Conservation (phyloP, 2,888 invertebrate genomes). For the Agonopterix subpropinquella region DNA sequence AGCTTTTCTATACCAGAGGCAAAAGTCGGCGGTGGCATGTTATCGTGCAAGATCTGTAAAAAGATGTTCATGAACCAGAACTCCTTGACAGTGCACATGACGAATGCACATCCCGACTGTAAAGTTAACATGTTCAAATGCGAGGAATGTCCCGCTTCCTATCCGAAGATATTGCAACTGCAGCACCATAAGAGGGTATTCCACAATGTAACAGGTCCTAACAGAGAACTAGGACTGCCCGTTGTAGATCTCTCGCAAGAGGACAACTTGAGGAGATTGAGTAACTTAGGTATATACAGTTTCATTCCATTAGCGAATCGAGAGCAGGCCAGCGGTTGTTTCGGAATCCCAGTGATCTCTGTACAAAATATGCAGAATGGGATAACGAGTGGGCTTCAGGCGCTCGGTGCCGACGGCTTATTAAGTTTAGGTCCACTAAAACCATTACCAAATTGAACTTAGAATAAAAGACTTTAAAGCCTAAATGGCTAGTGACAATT, state of each 20-base stretch:
- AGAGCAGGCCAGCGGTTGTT: constrained; percentile 77
- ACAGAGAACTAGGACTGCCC: constrained; percentile 81
- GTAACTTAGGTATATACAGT: constrained; percentile 81
- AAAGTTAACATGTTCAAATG: constrained; percentile 74
- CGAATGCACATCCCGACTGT: constrained; percentile 53
- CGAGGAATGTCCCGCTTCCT: constrained; percentile 83
- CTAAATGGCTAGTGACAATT: background rate
- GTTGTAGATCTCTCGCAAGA: constrained; percentile 83
- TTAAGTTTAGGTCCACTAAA: constrained; percentile 83
- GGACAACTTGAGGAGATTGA: constrained; percentile 78
- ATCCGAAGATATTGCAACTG: constrained; percentile 81
- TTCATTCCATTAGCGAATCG: constrained; percentile 83
- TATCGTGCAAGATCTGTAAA: constrained; percentile 59
- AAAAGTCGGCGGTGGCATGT: constrained; percentile 56
- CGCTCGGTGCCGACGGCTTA: constrained; percentile 81
- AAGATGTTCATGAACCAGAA: constrained; percentile 63
- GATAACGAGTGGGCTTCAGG: constrained; percentile 72
- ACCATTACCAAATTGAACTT: constrained; percentile 62
- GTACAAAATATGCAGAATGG: constrained; percentile 79
- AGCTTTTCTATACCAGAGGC: constrained; percentile 63
- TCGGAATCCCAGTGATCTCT: constrained; percentile 82
- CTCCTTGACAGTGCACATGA: constrained; percentile 53
- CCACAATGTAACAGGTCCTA: constrained; percentile 61
- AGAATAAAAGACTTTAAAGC: constrained; percentile 12
- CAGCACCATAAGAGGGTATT: constrained; percentile 75